phyloP scores from a whole-genome alignment of 2,797 vertebrate genomes.

The Enteromius unitaeniatus region DNA sequence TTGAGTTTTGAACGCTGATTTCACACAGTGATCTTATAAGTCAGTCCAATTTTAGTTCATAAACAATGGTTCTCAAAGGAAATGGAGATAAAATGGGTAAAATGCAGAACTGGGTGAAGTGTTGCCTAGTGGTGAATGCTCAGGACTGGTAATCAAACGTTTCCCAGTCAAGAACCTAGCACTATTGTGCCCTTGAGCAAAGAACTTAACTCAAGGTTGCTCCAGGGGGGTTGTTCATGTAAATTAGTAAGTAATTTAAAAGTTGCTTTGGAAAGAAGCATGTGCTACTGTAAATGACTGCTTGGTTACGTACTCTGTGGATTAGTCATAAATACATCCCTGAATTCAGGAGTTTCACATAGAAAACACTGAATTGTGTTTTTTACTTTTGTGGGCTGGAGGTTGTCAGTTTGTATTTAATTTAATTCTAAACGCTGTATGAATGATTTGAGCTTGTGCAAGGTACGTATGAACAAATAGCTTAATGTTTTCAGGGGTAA shows the following conservation, averaged over 20 bases:
- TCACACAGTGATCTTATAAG: constrained; percentile 66
- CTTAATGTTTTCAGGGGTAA: not conserved
- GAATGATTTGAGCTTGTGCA: not conserved
- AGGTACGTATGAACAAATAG: constrained; percentile 7
- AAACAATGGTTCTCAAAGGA: constrained; percentile 64
- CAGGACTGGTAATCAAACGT: constrained; percentile 15
- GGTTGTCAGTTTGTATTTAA: constrained; percentile 1
- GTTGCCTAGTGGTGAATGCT: constrained; percentile 49
- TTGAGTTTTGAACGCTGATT: constrained; percentile 64
- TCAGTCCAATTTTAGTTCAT: constrained; percentile 67
- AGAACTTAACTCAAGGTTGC: constrained; percentile 13
- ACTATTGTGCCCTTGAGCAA: constrained; percentile 4
- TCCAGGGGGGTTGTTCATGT: not conserved
- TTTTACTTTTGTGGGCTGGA: not conserved
- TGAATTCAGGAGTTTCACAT: not conserved
- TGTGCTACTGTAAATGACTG: not conserved
- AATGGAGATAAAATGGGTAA: constrained; percentile 51
- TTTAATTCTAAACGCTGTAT: constrained; percentile 3
- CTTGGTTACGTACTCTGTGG: not conserved
- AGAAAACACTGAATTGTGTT: not conserved
- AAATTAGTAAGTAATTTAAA: not conserved
- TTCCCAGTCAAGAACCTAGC: constrained; percentile 16
- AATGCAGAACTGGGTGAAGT: constrained; percentile 40
- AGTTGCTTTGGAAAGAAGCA: constrained; percentile 9
- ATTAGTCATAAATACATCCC: constrained; percentile 11